These are phyloP conservation scores for Cancer borealis DNA, from an alignment of 2,888 invertebrate species.

Conservation along the genomic window DNA sequence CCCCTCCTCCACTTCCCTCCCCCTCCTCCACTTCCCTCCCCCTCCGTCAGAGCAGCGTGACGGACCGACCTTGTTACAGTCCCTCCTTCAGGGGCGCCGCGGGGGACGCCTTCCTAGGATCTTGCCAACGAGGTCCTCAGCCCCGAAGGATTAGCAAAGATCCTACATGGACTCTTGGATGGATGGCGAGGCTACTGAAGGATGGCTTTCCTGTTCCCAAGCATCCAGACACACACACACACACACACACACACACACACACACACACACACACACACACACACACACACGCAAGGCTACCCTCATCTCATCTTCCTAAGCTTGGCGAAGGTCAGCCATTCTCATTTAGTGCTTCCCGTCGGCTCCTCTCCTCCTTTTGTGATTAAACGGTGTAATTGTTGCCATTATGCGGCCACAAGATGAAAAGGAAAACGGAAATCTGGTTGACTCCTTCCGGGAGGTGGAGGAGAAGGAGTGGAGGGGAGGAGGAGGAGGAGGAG, in stretches of 20 bases:
- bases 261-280: not conserved
- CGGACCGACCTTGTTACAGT: constrained; percentile 11
- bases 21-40: constrained; percentile 28
- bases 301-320: not conserved
- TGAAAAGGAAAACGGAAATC: constrained; percentile 68
- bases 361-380: constrained; percentile 45
- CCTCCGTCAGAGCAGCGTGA: not conserved
- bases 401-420: constrained; percentile 59
- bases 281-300: not conserved
- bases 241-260: not conserved
- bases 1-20: too few relatives aligned
- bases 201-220: not conserved
- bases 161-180: not conserved
- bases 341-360: constrained; percentile 45
- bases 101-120: not conserved
- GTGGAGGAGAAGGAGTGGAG: not conserved
- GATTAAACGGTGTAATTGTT: constrained; percentile 67
- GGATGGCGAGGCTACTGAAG: not conserved
- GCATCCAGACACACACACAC: not conserved
- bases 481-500: not conserved
- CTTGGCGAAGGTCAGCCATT: constrained; percentile 38
- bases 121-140: not conserved
- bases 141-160: not conserved
- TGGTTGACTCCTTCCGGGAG: constrained; percentile 57
- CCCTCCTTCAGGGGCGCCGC: not conserved